Percentiles rank a stretch among this genome's conserved stretches.
Conservation (phyloP, 2,113 vertebrate species). For the Nettapus auritus region DNA sequence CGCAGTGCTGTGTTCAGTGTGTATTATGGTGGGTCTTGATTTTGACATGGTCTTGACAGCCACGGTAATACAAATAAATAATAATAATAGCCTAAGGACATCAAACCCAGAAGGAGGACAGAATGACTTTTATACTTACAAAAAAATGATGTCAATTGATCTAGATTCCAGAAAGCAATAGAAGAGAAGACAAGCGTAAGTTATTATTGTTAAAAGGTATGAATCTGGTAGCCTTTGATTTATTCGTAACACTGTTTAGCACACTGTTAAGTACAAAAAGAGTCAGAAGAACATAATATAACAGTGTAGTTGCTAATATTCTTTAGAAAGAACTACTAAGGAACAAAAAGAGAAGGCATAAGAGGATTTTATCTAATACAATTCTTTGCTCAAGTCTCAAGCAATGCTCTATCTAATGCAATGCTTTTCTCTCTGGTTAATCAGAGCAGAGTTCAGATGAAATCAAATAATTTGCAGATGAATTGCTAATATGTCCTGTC, state of each 20-base stretch:
- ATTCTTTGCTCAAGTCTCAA: slow-evolving; percentile 13
- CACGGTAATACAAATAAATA: slow-evolving; percentile 57
- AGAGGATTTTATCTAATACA: slow-evolving; percentile 23
- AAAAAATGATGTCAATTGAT: slow-evolving; percentile 74
- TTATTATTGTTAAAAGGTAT: slow-evolving; percentile 68
- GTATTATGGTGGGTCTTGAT: slow-evolving; percentile 12
- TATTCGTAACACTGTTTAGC: slow-evolving; percentile 65
- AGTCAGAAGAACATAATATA: slow-evolving; percentile 38
- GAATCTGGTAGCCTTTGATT: slow-evolving; percentile 73
- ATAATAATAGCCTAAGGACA: slow-evolving; percentile 68
- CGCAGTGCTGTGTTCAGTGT: not conserved
- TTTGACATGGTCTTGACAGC: slow-evolving; percentile 21
- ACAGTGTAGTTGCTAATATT: slow-evolving; percentile 32
- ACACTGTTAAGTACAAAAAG: slow-evolving; percentile 69
- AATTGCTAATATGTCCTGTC: slow-evolving; percentile 44
- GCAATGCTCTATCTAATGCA: not conserved
- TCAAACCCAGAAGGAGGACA: slow-evolving; percentile 52
- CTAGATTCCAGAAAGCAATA: slow-evolving; percentile 65
- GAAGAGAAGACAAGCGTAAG: slow-evolving; percentile 65
- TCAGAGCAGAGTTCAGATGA: slow-evolving; percentile 32
- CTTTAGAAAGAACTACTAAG: slow-evolving; percentile 24
- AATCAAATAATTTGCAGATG: slow-evolving; percentile 57
- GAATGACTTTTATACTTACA: slow-evolving; percentile 66
- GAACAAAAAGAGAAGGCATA: slow-evolving; percentile 12
- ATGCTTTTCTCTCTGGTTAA: slow-evolving; percentile 42